Evolutionary conservation across 2,888 invertebrate species (phyloP).

Genomic region (Microctonus brassicae): DNA sequence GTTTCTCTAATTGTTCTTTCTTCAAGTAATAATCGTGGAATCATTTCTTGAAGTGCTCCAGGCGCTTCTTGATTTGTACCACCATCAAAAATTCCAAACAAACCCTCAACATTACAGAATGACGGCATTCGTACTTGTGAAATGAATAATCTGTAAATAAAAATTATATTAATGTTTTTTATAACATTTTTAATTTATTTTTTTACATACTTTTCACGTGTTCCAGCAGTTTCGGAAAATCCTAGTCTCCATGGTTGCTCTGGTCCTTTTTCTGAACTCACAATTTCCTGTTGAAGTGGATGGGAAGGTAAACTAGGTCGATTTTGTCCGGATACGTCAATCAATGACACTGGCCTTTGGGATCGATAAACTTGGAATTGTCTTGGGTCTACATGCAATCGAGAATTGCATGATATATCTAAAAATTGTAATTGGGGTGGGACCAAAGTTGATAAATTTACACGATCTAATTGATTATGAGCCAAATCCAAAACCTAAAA

Average conservation of each 20-base stretch:
- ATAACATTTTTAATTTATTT: background rate
- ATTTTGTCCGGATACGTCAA: conserved; percentile 88
- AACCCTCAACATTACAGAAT: conserved; percentile 84
- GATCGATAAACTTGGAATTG: conserved; percentile 85
- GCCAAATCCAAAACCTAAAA: conserved; percentile 81
- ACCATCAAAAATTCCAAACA: conserved; percentile 88
- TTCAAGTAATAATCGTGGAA: conserved; percentile 84
- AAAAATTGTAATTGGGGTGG: conserved; percentile 87
- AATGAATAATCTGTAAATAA: conserved; percentile 75
- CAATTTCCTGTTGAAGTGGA: conserved; percentile 64
- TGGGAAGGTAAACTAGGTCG: conserved; percentile 76
- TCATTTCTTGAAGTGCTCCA: conserved; percentile 78
- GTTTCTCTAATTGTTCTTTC: conserved; percentile 87
- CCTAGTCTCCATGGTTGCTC: conserved; percentile 85
- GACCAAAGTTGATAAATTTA: conserved; percentile 82
- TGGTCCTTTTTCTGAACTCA: conserved; percentile 71
- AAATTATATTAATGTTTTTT: background rate
- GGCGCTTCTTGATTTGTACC: conserved; percentile 81
- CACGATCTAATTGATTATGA: conserved; percentile 85
- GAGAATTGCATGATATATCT: conserved; percentile 86
- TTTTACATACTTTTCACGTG: conserved; percentile 72
- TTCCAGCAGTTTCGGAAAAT: conserved; percentile 87
- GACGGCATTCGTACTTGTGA: conserved; percentile 83
- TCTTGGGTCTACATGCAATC: conserved; percentile 85
- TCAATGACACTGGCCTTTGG: conserved; percentile 84